A percentile compares a stretch with the other conserved stretches of the same genome.
phyloP scores from a whole-genome alignment of 2,888 invertebrate genomes.

The Napeogenes inachia region DNA sequence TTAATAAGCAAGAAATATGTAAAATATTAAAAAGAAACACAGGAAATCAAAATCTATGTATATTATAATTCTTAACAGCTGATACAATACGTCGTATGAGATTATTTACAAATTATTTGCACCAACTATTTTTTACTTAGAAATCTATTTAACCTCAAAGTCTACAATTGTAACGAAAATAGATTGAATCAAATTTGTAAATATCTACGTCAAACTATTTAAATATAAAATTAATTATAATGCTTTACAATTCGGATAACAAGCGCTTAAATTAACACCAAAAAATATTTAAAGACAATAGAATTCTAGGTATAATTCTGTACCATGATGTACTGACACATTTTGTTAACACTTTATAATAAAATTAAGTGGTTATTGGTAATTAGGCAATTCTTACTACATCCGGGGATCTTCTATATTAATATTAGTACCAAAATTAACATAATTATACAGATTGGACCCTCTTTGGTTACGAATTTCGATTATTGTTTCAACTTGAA shows the following conservation, averaged over 20 bases:
- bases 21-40: slow-evolving; percentile 11
- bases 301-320: neutral
- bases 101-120: slow-evolving; percentile 57
- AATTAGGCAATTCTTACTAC: too few relatives aligned
- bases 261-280: neutral
- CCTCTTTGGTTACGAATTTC: too few relatives aligned
- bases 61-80: slow-evolving; percentile 59
- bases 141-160: slow-evolving; percentile 11
- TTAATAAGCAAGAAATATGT: neutral
- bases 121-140: slow-evolving; percentile 35
- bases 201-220: too few relatives aligned
- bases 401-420: too few relatives aligned
- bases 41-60: slow-evolving; percentile 54
- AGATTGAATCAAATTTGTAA: neutral
- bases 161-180: slow-evolving; percentile 9
- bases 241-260: neutral
- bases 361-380: too few relatives aligned
- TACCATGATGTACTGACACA: too few relatives aligned
- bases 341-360: too few relatives aligned
- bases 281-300: neutral
- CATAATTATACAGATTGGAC: too few relatives aligned
- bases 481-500: too few relatives aligned
- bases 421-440: too few relatives aligned
- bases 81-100: slow-evolving; percentile 50
- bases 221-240: neutral